phyloP scores from a whole-genome alignment of 2,797 vertebrate species.

The Falco cherrug region DNA sequence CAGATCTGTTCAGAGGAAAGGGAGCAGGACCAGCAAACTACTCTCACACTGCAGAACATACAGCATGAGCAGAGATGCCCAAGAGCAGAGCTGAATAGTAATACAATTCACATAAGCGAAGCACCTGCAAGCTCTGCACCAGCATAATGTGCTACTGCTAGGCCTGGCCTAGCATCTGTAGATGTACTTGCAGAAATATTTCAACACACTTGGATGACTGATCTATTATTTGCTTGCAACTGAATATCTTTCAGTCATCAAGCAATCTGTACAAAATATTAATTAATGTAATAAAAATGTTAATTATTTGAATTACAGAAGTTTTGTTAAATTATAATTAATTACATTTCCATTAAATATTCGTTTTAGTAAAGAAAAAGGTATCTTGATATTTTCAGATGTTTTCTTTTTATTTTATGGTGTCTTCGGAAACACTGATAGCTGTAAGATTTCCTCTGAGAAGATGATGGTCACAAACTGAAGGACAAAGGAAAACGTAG shows the following conservation, averaged over 20 bases:
- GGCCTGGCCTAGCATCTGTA: neutral
- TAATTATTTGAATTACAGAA: neutral
- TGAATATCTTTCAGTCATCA: neutral
- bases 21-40: neutral
- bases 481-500: neutral
- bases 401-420: neutral
- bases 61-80: neutral
- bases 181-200: neutral
- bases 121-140: rapidly evolving
- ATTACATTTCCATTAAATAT: neutral
- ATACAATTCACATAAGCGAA: neutral
- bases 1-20: neutral
- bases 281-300: neutral
- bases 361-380: neutral
- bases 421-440: neutral
- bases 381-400: neutral
- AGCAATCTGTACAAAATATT: neutral
- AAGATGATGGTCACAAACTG: neutral
- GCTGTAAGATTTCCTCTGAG: neutral
- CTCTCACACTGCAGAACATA: neutral
- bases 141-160: neutral
- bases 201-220: neutral
- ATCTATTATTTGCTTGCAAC: neutral
- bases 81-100: neutral
- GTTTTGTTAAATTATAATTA: neutral